Conservation (phyloP, 2,113 vertebrate genomes). For the Hassar affinis region DNA sequence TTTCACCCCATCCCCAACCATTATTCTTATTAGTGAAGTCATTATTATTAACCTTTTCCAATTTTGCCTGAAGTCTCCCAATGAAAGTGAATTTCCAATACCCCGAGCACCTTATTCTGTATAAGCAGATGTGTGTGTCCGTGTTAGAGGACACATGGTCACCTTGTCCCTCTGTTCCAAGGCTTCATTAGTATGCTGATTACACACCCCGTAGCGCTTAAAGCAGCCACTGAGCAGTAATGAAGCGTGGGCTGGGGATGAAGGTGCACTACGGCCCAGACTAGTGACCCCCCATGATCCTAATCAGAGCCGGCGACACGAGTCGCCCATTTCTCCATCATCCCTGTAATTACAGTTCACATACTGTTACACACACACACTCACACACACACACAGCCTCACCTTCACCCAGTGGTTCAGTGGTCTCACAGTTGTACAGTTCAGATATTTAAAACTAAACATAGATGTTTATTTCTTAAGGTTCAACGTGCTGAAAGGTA, state of each 20-base stretch:
- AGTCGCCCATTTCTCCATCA: slow-evolving; percentile 37
- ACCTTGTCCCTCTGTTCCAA: slow-evolving; percentile 41
- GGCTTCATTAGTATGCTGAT: slow-evolving; percentile 56
- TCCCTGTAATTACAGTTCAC: slow-evolving; percentile 39
- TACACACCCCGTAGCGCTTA: slow-evolving; percentile 44
- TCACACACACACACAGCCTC: slow-evolving; percentile 17
- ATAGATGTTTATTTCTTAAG: background rate
- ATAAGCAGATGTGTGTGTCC: slow-evolving; percentile 34
- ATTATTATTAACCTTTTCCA: background rate
- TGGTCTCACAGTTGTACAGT: background rate
- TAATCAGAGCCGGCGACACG: slow-evolving; percentile 41
- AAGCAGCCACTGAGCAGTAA: slow-evolving; percentile 43
- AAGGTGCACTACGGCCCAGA: slow-evolving; percentile 25
- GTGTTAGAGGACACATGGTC: slow-evolving; percentile 39
- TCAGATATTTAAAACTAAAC: background rate
- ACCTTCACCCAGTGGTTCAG: slow-evolving; percentile 7
- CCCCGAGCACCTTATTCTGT: background rate
- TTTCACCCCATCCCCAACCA: background rate
- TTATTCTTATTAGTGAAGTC: background rate
- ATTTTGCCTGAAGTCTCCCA: slow-evolving; percentile 8
- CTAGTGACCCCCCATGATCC: slow-evolving; percentile 25
- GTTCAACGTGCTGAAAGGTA: background rate
- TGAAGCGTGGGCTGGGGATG: slow-evolving; percentile 47
- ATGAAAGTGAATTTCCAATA: background rate
- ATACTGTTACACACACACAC: slow-evolving; percentile 17